A percentile compares a stretch with the other conserved stretches of the same genome.
These are phyloP conservation scores for Ceuthmochares aereus DNA, from an alignment of 2,113 vertebrate genomes.

Conservation along the genomic window DNA sequence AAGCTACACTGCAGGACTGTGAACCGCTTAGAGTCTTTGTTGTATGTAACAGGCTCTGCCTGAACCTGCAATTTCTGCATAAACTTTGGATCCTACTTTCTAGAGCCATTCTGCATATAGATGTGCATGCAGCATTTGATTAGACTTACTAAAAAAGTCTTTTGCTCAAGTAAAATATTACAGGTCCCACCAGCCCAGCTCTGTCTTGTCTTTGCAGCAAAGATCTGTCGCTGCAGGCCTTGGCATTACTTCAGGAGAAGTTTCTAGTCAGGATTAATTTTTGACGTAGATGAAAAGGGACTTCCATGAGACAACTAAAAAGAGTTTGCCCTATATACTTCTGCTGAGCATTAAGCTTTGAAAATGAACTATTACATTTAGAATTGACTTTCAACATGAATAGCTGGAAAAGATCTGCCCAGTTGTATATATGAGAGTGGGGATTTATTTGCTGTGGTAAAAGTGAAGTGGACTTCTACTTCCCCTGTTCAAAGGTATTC, in stretches of 20 bases:
- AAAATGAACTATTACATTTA: neutral
- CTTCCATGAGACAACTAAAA: neutral
- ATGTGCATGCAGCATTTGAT: neutral
- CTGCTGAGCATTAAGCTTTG: neutral
- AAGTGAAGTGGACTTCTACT: neutral
- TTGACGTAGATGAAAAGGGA: slow-evolving; percentile 18
- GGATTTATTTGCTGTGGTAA: neutral
- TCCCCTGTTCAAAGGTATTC: neutral
- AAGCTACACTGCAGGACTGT: neutral
- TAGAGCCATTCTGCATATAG: neutral
- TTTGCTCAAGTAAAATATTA: neutral
- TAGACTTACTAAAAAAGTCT: neutral
- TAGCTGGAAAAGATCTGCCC: neutral
- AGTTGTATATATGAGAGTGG: neutral
- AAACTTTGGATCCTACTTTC: neutral
- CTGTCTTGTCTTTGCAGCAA: neutral
- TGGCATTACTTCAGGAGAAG: neutral
- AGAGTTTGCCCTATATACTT: neutral
- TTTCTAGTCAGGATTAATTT: slow-evolving; percentile 27
- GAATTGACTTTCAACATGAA: slow-evolving; percentile 14
- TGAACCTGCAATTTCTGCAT: neutral
- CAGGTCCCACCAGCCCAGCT: neutral
- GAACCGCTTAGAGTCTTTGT: neutral
- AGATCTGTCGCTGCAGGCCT: neutral
- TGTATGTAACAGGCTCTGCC: neutral